These are phyloP conservation scores for Bimastos eiseni DNA, from an alignment of 2,888 invertebrate species.

Conservation along the genomic window DNA sequence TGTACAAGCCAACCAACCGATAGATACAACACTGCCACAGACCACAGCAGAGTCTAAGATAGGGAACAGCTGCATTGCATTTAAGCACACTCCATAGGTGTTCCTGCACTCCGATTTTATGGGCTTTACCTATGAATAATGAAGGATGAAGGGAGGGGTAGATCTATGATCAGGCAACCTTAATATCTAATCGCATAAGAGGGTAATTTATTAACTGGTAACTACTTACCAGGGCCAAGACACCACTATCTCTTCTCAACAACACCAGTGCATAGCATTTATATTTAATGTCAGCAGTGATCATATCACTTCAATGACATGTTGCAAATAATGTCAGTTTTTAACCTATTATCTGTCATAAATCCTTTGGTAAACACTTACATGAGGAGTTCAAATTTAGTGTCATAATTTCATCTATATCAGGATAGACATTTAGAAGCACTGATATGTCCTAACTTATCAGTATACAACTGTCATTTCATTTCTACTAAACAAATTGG, in stretches of 20 bases:
- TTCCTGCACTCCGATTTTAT: not conserved
- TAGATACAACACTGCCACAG: not conserved
- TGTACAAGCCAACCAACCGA: not conserved
- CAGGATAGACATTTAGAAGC: not conserved
- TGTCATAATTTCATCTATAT: not conserved
- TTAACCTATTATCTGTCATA: not conserved
- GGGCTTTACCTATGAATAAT: not conserved
- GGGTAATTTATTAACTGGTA: not conserved
- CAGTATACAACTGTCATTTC: not conserved
- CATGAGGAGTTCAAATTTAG: not conserved
- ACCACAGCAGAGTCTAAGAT: not conserved
- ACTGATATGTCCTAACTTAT: not conserved
- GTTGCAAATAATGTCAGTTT: not conserved
- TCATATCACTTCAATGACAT: not conserved
- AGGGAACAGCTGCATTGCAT: not conserved
- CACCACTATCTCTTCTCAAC: not conserved
- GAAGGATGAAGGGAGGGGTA: not conserved
- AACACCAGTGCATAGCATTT: not conserved
- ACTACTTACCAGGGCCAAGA: not conserved
- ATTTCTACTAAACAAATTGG: not conserved
- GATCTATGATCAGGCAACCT: not conserved
- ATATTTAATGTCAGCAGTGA: not conserved
- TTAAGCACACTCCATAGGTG: not conserved
- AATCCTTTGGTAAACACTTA: not conserved
- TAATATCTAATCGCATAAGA: not conserved